Evolutionary conservation across 2,888 invertebrate species (phyloP).

Genomic region (Pristionchus japonicus): DNA sequence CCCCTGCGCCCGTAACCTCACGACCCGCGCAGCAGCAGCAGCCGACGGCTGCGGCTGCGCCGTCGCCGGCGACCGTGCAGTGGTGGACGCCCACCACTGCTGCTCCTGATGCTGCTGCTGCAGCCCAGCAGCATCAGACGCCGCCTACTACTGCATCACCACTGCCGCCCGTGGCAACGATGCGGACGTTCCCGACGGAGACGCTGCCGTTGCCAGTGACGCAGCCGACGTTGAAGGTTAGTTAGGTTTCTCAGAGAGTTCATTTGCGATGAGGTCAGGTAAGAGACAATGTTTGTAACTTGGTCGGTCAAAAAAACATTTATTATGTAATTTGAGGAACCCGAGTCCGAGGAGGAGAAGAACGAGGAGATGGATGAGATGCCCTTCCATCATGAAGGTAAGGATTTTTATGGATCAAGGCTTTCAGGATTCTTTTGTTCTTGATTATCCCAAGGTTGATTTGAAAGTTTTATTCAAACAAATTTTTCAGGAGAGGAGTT

Average conservation of each 20-base stretch:
- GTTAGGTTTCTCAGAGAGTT: not conserved
- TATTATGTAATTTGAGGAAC: not conserved
- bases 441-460: too few relatives aligned
- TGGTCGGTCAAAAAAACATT: too few relatives aligned
- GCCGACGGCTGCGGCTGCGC: not conserved
- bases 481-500: constrained; percentile 17
- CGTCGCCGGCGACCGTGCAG: constrained; percentile 16
- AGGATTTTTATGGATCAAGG: too few relatives aligned
- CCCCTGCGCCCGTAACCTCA: not conserved
- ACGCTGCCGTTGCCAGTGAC: constrained; percentile 12
- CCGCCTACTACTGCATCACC: not conserved
- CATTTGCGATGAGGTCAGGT: not conserved
- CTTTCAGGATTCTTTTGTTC: not conserved
- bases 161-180: not conserved
- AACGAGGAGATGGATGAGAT: not conserved
- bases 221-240: not conserved
- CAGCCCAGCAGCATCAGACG: not conserved
- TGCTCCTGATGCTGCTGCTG: not conserved
- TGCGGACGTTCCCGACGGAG: constrained; percentile 31
- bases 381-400: constrained; percentile 28
- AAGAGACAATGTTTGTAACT: too few relatives aligned
- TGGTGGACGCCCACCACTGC: constrained; percentile 31
- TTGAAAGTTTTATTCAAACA: too few relatives aligned
- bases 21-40: not conserved
- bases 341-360: not conserved